phyloP scores from a whole-genome alignment of 2,888 invertebrate species.

The Marasmarcha lunaedactyla region DNA sequence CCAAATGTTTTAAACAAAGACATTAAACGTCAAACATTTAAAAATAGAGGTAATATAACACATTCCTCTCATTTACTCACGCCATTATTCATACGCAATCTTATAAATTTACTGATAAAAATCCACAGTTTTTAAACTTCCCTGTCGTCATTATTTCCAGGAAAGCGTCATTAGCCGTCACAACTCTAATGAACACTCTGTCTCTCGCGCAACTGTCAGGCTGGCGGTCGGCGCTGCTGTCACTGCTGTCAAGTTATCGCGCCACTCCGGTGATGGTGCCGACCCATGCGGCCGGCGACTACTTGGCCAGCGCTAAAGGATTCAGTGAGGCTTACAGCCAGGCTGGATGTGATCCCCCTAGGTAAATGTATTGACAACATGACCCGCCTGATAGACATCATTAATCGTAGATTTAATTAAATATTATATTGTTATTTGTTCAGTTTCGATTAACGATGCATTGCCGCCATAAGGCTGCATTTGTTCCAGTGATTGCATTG shows the following conservation, averaged over 20 bases:
- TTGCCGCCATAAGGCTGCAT: no score
- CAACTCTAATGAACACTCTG: constrained; percentile 22
- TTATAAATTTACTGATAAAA: no score
- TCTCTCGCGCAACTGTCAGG: constrained; percentile 25
- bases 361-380: no score
- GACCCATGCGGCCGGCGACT: constrained; percentile 74
- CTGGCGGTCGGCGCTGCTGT: constrained; percentile 70
- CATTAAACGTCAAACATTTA: no score
- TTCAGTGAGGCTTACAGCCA: constrained; percentile 77
- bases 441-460: no score
- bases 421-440: background rate
- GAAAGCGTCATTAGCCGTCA: constrained; percentile 35
- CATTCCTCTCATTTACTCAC: no score
- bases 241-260: constrained; percentile 72
- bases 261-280: constrained; percentile 67
- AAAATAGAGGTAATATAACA: no score
- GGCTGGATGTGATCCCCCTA: constrained; percentile 76
- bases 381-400: background rate
- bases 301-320: constrained; percentile 72
- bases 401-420: background rate
- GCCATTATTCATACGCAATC: no score
- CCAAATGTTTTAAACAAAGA: no score
- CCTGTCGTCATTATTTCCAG: no score
- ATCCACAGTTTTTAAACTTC: no score
- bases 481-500: no score